These are phyloP conservation scores for Trissoscelio sp. DNA, from an alignment of 2,888 invertebrate genomes.

Conservation along the genomic window DNA sequence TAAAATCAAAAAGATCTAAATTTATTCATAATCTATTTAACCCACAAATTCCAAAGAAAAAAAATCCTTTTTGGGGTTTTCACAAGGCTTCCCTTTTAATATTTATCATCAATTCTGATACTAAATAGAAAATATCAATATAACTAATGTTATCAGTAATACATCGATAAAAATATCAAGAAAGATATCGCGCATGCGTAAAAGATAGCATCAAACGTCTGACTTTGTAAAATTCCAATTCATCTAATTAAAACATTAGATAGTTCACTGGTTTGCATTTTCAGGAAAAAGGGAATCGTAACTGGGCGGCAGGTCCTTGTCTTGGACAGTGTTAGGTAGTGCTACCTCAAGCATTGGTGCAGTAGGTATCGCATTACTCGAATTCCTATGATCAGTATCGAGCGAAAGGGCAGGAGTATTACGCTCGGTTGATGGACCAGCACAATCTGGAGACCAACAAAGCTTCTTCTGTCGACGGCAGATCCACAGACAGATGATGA, in stretches of 20 bases:
- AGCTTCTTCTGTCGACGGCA: constrained; percentile 84
- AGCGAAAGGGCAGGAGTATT: constrained; percentile 72
- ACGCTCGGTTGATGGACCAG: constrained; percentile 76
- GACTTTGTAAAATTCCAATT: too few relatives aligned
- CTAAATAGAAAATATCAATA: too few relatives aligned
- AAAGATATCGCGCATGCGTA: too few relatives aligned
- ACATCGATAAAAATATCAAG: too few relatives aligned
- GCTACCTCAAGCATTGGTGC: constrained; percentile 82
- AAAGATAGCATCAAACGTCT: too few relatives aligned
- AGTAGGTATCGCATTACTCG: constrained; percentile 76
- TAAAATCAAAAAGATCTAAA: too few relatives aligned
- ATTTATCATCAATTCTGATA: too few relatives aligned
- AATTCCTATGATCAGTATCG: constrained; percentile 72
- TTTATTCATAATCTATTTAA: too few relatives aligned
- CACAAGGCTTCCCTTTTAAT: too few relatives aligned
- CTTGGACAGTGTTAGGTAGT: constrained; percentile 80
- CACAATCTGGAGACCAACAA: constrained; percentile 84
- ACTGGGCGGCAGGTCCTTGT: constrained; percentile 85
- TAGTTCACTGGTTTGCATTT: constrained; percentile 72
- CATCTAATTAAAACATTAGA: constrained; percentile 62
- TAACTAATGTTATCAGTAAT: too few relatives aligned
- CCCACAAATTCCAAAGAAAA: too few relatives aligned
- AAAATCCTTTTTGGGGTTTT: too few relatives aligned
- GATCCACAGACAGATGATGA: constrained; percentile 84
- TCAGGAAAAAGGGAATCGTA: constrained; percentile 85